phyloP scores from a whole-genome alignment of 1,140 invertebrate genomes.

The Pentalonia nigronervosa region DNA sequence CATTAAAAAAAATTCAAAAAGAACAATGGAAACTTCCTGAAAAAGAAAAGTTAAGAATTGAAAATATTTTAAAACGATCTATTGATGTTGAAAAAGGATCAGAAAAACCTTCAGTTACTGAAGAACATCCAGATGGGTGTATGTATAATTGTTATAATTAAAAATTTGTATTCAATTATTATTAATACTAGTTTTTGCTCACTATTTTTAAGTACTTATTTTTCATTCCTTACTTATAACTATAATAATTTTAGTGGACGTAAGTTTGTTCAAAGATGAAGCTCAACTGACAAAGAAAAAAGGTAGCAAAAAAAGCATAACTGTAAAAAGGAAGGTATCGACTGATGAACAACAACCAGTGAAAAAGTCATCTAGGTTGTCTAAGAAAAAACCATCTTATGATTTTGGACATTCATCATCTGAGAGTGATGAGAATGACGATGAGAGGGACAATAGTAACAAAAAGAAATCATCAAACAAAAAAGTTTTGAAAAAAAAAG shows the following conservation, averaged over 20 bases:
- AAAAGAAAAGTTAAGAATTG: conserved; percentile 77
- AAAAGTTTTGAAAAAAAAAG: conserved; percentile 49
- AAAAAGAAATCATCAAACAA: not conserved
- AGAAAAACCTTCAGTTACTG: conserved; percentile 73
- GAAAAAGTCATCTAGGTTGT: conserved; percentile 37
- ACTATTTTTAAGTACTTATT: conserved; percentile 58
- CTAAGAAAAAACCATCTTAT: conserved; percentile 43
- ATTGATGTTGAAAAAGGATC: conserved; percentile 81
- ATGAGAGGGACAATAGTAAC: conserved; percentile 30
- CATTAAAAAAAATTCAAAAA: conserved; percentile 77
- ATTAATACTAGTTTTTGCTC: not conserved
- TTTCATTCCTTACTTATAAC: conserved; percentile 57
- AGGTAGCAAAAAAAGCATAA: conserved; percentile 43
- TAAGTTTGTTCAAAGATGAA: conserved; percentile 80
- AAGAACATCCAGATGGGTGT: conserved; percentile 87
- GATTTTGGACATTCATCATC: conserved; percentile 54
- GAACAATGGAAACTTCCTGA: conserved; percentile 76
- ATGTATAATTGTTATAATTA: conserved; percentile 65
- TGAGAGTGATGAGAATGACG: conserved; percentile 57
- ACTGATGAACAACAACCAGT: conserved; percentile 42
- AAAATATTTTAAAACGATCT: conserved; percentile 84
- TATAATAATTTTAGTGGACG: conserved; percentile 72
- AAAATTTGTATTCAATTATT: not conserved
- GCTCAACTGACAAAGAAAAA: conserved; percentile 74
- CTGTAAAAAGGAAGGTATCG: conserved; percentile 10